These are phyloP conservation scores for Craseonycteris thonglongyai DNA, from an alignment of 2,113 vertebrate species.

Conservation along the genomic window DNA sequence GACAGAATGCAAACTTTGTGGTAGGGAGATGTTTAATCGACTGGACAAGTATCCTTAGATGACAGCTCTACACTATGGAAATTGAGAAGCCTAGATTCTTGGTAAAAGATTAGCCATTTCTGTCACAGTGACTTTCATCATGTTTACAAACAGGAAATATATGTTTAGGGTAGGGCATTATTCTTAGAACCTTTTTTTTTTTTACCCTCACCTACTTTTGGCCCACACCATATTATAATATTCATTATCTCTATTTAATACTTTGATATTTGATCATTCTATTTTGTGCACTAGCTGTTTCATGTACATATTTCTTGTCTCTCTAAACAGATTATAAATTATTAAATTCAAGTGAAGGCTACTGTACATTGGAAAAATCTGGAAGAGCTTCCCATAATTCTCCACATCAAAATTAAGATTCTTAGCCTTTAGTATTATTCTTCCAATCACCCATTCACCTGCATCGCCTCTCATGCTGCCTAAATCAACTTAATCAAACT, in stretches of 20 bases:
- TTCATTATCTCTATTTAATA: slow-evolving; percentile 21
- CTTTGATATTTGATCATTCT: not conserved
- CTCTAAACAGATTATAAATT: slow-evolving; percentile 8
- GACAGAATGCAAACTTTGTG: not conserved
- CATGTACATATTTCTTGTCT: not conserved
- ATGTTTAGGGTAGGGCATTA: not conserved
- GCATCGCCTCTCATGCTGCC: not conserved
- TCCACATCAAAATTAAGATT: slow-evolving; percentile 2
- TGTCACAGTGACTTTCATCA: not conserved
- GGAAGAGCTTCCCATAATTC: not conserved
- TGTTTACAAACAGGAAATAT: not conserved
- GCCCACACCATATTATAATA: not conserved
- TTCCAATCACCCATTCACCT: not conserved
- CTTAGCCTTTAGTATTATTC: slow-evolving; percentile 4
- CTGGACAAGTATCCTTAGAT: not conserved
- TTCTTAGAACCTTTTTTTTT: not conserved
- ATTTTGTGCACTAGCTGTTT: not conserved
- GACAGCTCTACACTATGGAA: not conserved
- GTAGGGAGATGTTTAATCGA: not conserved
- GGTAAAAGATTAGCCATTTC: not conserved
- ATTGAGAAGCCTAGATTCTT: not conserved
- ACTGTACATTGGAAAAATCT: not conserved
- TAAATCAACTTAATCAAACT: not conserved
- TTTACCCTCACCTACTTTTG: not conserved
- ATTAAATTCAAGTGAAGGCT: slow-evolving; percentile 9